phyloP scores from a whole-genome alignment of 1,140 invertebrate genomes.

The Heliconius himera region DNA sequence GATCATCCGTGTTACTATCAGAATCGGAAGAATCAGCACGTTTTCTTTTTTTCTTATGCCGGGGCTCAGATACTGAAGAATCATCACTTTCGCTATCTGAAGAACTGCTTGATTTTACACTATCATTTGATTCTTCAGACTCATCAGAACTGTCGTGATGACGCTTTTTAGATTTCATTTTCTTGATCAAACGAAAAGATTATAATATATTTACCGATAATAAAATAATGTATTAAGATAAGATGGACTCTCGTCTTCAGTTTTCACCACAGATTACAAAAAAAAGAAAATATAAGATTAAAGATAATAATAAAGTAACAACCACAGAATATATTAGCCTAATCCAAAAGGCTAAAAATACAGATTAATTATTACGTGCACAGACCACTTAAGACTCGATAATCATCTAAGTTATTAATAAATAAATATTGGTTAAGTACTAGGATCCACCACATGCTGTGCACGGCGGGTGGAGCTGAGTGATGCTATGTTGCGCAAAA shows the following conservation, averaged over 20 bases:
- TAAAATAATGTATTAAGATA: not conserved
- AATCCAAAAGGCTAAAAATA: too few relatives aligned
- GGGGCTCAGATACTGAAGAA: conserved; percentile 66
- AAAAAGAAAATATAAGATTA: too few relatives aligned
- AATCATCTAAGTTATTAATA: too few relatives aligned
- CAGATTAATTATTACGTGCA: too few relatives aligned
- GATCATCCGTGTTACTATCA: conserved; percentile 68
- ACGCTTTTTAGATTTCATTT: conserved; percentile 73
- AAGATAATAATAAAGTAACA: too few relatives aligned
- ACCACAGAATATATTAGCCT: too few relatives aligned
- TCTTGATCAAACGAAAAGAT: not conserved
- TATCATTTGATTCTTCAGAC: conserved; percentile 66
- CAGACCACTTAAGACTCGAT: too few relatives aligned
- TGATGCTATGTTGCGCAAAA: too few relatives aligned
- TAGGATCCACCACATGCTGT: too few relatives aligned
- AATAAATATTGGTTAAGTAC: too few relatives aligned
- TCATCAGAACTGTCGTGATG: conserved; percentile 72
- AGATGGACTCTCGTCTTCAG: not conserved
- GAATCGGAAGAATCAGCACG: conserved; percentile 70
- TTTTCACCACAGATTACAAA: too few relatives aligned
- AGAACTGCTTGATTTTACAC: conserved; percentile 65
- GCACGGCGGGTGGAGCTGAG: too few relatives aligned
- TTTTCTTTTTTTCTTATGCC: conserved; percentile 77
- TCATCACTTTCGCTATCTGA: conserved; percentile 73
- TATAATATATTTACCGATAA: not conserved